Evolutionary conservation across 2,888 invertebrate species (phyloP).

Genomic region (Drosophila nigricruria): DNA sequence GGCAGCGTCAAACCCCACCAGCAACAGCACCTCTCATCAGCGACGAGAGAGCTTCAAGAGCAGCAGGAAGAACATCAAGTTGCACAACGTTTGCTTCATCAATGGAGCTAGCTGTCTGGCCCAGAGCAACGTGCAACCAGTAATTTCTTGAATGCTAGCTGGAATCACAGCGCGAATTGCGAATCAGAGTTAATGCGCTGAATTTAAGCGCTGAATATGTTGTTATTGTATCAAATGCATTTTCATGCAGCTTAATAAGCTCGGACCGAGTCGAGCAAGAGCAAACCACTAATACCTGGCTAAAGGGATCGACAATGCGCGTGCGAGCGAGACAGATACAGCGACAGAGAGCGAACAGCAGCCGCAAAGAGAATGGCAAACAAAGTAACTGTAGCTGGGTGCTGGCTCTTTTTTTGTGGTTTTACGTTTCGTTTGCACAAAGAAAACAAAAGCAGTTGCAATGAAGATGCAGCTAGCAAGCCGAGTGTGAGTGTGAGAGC

Average conservation of each 20-base stretch:
- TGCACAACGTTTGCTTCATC: conserved; percentile 65
- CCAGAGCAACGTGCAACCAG: conserved; percentile 30
- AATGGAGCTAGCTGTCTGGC: conserved; percentile 42
- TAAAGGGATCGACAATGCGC: not conserved
- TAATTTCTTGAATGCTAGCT: conserved; percentile 45
- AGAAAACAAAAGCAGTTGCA: conserved; percentile 61
- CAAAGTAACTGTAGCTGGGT: conserved; percentile 46
- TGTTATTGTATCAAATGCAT: conserved; percentile 54
- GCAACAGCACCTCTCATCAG: conserved; percentile 31
- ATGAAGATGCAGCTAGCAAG: conserved; percentile 47
- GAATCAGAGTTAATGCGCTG: conserved; percentile 44
- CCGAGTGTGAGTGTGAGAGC: not conserved
- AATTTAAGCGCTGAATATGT: conserved; percentile 59
- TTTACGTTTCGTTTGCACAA: conserved; percentile 56
- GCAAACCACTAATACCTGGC: conserved; percentile 44
- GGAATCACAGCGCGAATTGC: conserved; percentile 51
- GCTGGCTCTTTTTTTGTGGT: conserved; percentile 45
- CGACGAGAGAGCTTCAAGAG: conserved; percentile 21
- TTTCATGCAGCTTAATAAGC: conserved; percentile 49
- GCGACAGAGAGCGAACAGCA: conserved; percentile 9
- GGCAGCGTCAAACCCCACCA: conserved; percentile 17
- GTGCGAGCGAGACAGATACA: not conserved
- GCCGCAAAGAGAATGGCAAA: conserved; percentile 64
- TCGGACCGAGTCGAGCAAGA: conserved; percentile 30
- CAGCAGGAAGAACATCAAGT: conserved; percentile 48